Conservation (phyloP, 2,113 vertebrate genomes). For the Nansenia antarctica region DNA sequence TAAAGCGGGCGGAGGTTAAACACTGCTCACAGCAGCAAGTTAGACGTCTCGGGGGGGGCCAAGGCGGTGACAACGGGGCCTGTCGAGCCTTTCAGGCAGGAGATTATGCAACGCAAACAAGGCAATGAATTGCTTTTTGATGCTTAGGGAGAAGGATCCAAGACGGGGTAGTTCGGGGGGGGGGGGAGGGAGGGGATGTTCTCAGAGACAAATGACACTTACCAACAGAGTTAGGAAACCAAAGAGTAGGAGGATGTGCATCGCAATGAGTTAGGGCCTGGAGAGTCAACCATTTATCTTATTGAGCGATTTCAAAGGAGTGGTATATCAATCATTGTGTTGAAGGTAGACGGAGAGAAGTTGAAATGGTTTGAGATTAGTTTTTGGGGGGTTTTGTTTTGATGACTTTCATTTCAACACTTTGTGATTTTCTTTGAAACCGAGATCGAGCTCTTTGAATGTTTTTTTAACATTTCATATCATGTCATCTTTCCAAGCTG, state of each 20-base stretch:
- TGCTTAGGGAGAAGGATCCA: constrained; percentile 27
- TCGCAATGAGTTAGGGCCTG: constrained; percentile 21
- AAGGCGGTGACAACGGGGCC: constrained; percentile 15
- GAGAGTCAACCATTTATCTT: constrained; percentile 24
- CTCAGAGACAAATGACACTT: constrained; percentile 47
- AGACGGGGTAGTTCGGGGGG: constrained; percentile 8
- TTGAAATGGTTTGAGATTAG: no score
- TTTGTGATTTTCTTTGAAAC: not conserved
- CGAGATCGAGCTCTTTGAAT: not conserved
- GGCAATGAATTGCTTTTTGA: constrained; percentile 43
- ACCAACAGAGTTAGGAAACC: constrained; percentile 39
- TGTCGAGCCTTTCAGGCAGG: constrained; percentile 19
- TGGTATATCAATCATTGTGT: not conserved
- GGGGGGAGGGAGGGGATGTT: constrained; percentile 20
- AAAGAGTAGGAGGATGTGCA: constrained; percentile 29
- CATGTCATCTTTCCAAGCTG: not conserved
- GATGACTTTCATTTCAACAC: not conserved
- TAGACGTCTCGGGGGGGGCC: not conserved
- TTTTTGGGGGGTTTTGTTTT: constrained; percentile 15
- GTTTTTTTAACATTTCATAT: no score
- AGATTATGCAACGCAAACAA: constrained; percentile 48
- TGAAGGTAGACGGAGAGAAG: not conserved
- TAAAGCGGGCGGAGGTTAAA: constrained; percentile 35
- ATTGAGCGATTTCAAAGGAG: not conserved
- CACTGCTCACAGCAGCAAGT: constrained; percentile 33